These are phyloP conservation scores for Actenoides lindsayi DNA, from an alignment of 2,113 vertebrate genomes.

Conservation along the genomic window DNA sequence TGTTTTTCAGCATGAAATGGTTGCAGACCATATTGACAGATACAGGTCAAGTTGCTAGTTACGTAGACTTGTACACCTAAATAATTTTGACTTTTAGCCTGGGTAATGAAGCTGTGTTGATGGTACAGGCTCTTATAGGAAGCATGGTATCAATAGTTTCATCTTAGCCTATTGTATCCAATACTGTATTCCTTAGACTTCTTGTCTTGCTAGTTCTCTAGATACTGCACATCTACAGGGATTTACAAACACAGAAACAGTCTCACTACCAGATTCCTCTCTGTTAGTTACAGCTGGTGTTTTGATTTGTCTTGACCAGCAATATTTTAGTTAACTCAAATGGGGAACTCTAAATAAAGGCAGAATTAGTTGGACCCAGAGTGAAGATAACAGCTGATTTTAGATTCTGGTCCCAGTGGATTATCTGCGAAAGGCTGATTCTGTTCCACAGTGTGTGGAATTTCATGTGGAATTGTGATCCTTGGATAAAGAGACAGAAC, in stretches of 20 bases:
- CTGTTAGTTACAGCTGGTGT: not conserved
- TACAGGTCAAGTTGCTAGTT: not conserved
- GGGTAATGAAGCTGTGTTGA: not conserved
- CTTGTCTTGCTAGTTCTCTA: not conserved
- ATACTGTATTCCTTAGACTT: slow-evolving; percentile 8
- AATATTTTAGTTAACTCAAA: slow-evolving; percentile 15
- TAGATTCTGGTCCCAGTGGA: not conserved
- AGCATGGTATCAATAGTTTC: not conserved
- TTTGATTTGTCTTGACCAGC: slow-evolving; percentile 4
- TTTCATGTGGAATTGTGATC: not conserved
- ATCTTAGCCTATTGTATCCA: slow-evolving; percentile 16
- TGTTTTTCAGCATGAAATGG: not conserved
- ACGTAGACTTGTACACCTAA: not conserved
- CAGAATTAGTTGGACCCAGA: not conserved
- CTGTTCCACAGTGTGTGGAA: not conserved
- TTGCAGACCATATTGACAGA: not conserved
- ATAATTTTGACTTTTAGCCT: not conserved
- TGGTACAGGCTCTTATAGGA: not conserved
- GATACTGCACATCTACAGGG: not conserved
- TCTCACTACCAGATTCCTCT: not conserved
- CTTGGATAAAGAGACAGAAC: not conserved
- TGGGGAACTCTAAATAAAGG: not conserved
- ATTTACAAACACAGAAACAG: slow-evolving; percentile 6
- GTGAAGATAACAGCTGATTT: not conserved
- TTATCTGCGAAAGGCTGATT: not conserved